Percentiles rank a stretch among this genome's conserved stretches.
These are phyloP conservation scores for Rutpela maculata DNA, from an alignment of 2,888 invertebrate species.

Conservation along the genomic window DNA sequence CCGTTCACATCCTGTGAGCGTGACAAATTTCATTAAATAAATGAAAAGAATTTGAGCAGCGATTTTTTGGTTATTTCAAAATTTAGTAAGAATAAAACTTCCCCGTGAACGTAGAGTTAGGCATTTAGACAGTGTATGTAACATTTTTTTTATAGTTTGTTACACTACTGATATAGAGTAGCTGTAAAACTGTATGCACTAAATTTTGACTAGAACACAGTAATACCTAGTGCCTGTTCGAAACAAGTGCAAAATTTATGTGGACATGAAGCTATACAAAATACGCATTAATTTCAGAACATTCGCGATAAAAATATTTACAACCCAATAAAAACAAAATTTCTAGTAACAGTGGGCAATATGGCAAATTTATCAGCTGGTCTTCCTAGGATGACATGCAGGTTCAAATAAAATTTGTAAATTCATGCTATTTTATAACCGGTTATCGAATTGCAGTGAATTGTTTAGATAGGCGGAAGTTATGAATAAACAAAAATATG, in stretches of 20 bases:
- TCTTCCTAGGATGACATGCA: background rate
- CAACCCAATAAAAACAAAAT: conserved; percentile 19
- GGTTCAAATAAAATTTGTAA: background rate
- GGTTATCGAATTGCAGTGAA: background rate
- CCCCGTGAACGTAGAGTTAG: background rate
- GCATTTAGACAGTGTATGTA: background rate
- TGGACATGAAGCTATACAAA: conserved; percentile 13
- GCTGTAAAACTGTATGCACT: background rate
- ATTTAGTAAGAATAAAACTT: background rate
- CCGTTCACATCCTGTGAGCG: background rate
- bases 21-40: background rate
- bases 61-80: background rate
- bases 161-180: background rate
- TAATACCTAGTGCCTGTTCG: background rate
- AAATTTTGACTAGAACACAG: conserved; percentile 1
- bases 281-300: conserved; percentile 15
- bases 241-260: conserved; percentile 4
- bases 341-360: conserved; percentile 6
- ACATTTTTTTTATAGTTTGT: background rate
- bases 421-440: background rate
- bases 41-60: background rate
- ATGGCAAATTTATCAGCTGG: conserved; percentile 8
- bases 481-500: no score
- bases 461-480: background rate
- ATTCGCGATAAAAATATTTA: conserved; percentile 11